phyloP scores from a whole-genome alignment of 2,797 vertebrate genomes.

The Sylvia borin region DNA sequence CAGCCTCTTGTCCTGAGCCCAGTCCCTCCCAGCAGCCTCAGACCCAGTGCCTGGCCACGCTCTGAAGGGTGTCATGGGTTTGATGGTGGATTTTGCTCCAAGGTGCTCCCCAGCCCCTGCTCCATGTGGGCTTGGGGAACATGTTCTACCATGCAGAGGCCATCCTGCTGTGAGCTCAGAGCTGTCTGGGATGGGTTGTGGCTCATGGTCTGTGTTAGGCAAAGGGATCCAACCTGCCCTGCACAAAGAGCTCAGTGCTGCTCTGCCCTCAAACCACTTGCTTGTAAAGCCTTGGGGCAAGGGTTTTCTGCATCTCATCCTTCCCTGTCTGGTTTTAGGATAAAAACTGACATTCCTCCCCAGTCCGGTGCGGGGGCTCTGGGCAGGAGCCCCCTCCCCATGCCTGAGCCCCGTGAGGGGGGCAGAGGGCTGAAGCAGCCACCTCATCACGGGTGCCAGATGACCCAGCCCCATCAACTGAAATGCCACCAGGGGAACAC shows the following conservation, averaged over 20 bases:
- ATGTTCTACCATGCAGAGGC: accelerated
- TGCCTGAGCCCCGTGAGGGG: accelerated
- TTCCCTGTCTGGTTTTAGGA: not conserved
- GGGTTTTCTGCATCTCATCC: accelerated
- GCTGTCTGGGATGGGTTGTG: accelerated
- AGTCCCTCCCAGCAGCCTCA: not conserved
- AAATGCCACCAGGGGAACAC: not conserved
- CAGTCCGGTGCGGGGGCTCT: not conserved
- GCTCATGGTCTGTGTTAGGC: accelerated
- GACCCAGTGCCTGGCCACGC: accelerated
- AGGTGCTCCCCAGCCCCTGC: not conserved
- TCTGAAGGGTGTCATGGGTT: accelerated
- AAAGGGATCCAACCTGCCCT: not conserved
- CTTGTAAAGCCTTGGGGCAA: accelerated
- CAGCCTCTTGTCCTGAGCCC: not conserved
- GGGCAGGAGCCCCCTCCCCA: not conserved
- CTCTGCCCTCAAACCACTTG: accelerated
- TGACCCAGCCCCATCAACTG: not conserved
- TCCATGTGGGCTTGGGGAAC: not conserved
- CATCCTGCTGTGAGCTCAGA: not conserved
- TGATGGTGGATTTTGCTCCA: not conserved
- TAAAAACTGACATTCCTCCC: accelerated
- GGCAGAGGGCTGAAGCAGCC: not conserved
- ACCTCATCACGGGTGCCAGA: not conserved
- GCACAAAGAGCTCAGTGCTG: accelerated